Percentiles rank a stretch among this genome's conserved stretches.
Conservation (phyloP, 2,113 vertebrate species). For the Bufo bufo region DNA sequence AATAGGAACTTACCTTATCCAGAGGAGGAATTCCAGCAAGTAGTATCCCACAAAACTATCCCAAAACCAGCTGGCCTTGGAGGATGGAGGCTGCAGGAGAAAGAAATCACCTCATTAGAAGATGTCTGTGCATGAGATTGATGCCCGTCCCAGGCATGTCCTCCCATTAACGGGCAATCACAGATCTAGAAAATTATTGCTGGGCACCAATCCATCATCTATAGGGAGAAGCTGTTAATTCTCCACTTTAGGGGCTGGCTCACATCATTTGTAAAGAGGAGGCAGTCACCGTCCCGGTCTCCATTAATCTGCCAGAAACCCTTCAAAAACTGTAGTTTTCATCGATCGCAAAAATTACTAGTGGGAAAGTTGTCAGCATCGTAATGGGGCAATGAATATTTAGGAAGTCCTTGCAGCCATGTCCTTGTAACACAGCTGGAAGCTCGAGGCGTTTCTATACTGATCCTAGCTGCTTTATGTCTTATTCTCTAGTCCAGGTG, state of each 20-base stretch:
- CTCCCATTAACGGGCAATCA: not conserved
- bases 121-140: not conserved
- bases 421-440: too few species aligned
- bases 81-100: constrained; percentile 64
- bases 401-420: too few species aligned
- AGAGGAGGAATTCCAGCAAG: constrained; percentile 74
- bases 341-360: not conserved
- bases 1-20: constrained; percentile 70
- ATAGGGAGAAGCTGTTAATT: not conserved
- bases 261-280: too few species aligned
- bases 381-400: not conserved
- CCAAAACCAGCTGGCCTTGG: constrained; percentile 71
- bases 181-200: not conserved
- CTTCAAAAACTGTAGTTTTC: not conserved
- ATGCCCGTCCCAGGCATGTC: not conserved
- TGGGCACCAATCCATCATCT: not conserved
- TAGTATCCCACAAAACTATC: constrained; percentile 73
- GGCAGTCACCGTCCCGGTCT: constrained; percentile 3
- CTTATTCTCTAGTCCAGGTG: not conserved
- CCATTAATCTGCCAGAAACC: constrained; percentile 27
- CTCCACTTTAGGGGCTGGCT: too few species aligned
- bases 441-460: too few species aligned
- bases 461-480: too few species aligned
- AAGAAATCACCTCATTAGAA: not conserved
- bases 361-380: not conserved